Evolutionary conservation across 1,140 invertebrate genomes (phyloP).

Genomic region (Trichonephila clavata): DNA sequence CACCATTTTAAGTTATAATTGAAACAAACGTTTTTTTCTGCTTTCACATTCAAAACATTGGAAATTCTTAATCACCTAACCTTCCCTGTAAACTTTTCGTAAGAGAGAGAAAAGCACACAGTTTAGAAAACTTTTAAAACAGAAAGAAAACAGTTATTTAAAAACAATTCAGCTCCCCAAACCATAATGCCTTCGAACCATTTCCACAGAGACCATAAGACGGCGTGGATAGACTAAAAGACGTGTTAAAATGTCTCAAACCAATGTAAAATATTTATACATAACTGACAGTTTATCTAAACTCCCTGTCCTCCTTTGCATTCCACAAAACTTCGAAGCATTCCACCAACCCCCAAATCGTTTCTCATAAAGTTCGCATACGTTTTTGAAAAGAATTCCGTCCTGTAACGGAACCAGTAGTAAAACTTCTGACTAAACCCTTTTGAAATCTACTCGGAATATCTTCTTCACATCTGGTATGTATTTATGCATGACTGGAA

Average conservation of each 20-base stretch:
- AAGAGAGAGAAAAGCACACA: too few relatives aligned
- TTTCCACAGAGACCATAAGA: background rate
- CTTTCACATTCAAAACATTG: too few relatives aligned
- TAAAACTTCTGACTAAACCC: constrained; percentile 48
- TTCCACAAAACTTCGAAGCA: background rate
- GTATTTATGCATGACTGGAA: constrained; percentile 62
- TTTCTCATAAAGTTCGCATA: constrained; percentile 5
- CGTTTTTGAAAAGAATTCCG: constrained; percentile 1
- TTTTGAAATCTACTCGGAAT: constrained; percentile 42
- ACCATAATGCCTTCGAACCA: background rate
- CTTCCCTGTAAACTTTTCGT: background rate
- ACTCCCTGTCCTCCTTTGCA: background rate
- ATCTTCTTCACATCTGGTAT: constrained; percentile 55
- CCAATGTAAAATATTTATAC: constrained; percentile 21
- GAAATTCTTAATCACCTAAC: too few relatives aligned
- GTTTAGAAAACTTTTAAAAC: background rate
- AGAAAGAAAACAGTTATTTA: background rate
- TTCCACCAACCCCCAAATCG: background rate
- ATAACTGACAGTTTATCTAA: constrained; percentile 19
- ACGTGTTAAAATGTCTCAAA: constrained; percentile 2
- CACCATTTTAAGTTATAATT: too few relatives aligned
- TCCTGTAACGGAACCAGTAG: constrained; percentile 31
- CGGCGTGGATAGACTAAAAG: background rate
- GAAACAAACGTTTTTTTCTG: too few relatives aligned
- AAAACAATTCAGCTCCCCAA: background rate